Base-by-base conservation (phyloP, 2,113 vertebrate species). In the Chlorodrepanis virens region DNA sequence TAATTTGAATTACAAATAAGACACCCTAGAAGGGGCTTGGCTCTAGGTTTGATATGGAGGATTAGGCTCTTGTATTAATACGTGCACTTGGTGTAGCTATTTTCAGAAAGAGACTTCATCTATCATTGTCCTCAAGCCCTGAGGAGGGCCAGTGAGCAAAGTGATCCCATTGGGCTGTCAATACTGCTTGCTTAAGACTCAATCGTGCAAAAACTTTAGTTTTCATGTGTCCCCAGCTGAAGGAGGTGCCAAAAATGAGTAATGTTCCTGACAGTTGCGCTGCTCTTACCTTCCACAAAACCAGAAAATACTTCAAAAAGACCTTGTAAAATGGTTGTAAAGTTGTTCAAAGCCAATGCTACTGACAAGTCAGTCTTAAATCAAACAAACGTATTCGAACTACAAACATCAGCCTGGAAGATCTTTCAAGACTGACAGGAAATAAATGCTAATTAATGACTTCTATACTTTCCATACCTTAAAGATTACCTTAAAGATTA, bases 1-100 rank as follows among this genome's bases (percentile, higher is more conserved):
- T 97, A 97, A 98, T 98, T 97, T 98, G 97, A 97, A 97, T 97
- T 97, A 97, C 97, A 97, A 98, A 98, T 94, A 94, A 97, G 97
- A 97, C 96, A 96, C 94, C 97, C 95, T 87, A 96, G 97, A 94
- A 97, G 96, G 75, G 80, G 80, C 40, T 93, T 97, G 97, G 95
- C 96, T 96, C 80, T 83, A 85, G 82, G 80, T 94, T 77, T 91
- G 88, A 91, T 91, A 96, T 23, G 95, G 87, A 94, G 94, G 96
- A 97, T 98, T 97, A 97, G 93, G 87, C 91, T 97, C 91, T 96
- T 77, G 84, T 96, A 98, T 97, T 98, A 96, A 93, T 97, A 93
- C 70, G 19, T 93, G 97, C 97, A 98, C 97, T 98, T 98, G 98
- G 96, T 97, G 97, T 49, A 85, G 97, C 97, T 98, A 98, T 98